A percentile compares a stretch with the other conserved stretches of the same genome.
These are phyloP conservation scores for Chloroceryle inda DNA, from an alignment of 2,797 vertebrate genomes.

Conservation along the genomic window DNA sequence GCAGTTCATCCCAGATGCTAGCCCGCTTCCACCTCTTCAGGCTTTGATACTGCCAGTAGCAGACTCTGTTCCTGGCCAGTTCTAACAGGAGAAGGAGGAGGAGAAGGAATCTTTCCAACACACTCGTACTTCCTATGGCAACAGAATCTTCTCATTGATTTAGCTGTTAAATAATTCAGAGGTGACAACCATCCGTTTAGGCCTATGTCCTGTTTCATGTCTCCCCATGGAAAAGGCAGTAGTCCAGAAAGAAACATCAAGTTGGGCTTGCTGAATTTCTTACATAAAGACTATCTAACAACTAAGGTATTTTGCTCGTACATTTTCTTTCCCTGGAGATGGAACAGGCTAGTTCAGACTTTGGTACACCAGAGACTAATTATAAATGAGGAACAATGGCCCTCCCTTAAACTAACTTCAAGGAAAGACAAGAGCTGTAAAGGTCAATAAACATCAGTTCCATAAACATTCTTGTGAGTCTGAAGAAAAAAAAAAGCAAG, in stretches of 20 bases:
- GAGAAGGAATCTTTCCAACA: slow-evolving; percentile 10
- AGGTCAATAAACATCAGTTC: neutral
- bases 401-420: neutral
- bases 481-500: neutral
- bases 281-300: neutral
- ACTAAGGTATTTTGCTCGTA: neutral
- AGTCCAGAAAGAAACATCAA: neutral
- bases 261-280: neutral
- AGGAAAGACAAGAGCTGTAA: neutral
- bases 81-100: neutral
- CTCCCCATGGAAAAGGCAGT: slow-evolving; percentile 3
- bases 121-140: neutral
- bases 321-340: neutral
- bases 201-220: slow-evolving; percentile 23
- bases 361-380: neutral
- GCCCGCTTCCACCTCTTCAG: neutral
- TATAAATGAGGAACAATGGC: neutral
- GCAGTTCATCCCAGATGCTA: too few species aligned
- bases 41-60: slow-evolving; percentile 2
- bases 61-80: neutral
- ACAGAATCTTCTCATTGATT: slow-evolving; percentile 28
- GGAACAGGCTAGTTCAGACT: neutral
- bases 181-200: slow-evolving; percentile 36
- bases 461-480: neutral
- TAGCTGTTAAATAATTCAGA: slow-evolving; percentile 51